A percentile compares a stretch with the other conserved stretches of the same genome.
These are phyloP conservation scores for Danio tinwini DNA, from an alignment of 2,797 vertebrate genomes.

Conservation along the genomic window DNA sequence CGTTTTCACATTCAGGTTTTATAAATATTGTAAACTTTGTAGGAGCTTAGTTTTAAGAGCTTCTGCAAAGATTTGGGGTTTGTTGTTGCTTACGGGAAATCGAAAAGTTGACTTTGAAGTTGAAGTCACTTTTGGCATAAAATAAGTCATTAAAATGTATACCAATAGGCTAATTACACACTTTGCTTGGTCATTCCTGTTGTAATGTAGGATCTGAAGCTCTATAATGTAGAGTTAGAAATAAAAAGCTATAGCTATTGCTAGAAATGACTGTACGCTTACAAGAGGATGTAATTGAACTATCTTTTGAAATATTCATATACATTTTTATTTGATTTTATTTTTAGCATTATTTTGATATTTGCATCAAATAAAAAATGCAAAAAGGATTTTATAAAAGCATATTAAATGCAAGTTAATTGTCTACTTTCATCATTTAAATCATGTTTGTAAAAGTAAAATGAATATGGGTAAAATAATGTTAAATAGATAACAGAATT, in stretches of 20 bases:
- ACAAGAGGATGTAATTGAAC: background rate
- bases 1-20: slow-evolving; percentile 5
- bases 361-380: too few relatives aligned
- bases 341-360: background rate
- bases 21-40: slow-evolving; percentile 2
- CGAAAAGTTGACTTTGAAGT: slow-evolving; percentile 1
- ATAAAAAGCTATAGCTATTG: too few relatives aligned
- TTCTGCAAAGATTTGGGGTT: background rate
- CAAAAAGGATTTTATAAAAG: too few relatives aligned
- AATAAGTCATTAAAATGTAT: background rate
- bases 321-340: background rate
- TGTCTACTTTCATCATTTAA: too few relatives aligned
- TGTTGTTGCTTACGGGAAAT: background rate
- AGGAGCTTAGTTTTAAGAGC: background rate
- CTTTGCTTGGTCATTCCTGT: background rate
- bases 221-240: background rate
- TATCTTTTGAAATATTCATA: background rate
- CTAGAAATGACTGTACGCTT: background rate
- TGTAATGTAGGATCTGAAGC: background rate
- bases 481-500: too few relatives aligned
- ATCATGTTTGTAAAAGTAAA: too few relatives aligned
- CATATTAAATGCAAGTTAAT: too few relatives aligned
- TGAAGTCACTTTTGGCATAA: background rate
- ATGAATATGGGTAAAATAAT: too few relatives aligned
- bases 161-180: background rate